Evolutionary conservation across 2,113 vertebrate species (phyloP).

Genomic region (Acrocephalus arundinaceus): DNA sequence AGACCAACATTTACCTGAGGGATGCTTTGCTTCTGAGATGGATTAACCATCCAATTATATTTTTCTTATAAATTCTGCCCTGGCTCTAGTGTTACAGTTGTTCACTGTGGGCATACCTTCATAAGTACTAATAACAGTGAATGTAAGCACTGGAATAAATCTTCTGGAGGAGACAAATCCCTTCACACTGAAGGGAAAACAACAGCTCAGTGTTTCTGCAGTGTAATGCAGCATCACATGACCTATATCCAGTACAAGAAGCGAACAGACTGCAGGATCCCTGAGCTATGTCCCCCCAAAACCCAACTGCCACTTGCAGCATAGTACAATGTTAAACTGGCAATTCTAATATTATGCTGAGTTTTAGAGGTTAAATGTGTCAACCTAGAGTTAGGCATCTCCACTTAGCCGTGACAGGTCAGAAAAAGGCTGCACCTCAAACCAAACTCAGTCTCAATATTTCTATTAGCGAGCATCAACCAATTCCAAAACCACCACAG

Average conservation of each 20-base stretch:
- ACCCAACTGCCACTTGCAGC: background rate
- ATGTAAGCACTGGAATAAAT: background rate
- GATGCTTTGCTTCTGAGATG: background rate
- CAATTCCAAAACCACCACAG: background rate
- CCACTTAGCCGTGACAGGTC: background rate
- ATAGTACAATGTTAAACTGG: background rate
- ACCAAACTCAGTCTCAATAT: background rate
- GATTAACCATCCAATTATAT: background rate
- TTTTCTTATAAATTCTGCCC: background rate
- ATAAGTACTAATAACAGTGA: background rate
- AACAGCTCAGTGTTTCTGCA: background rate
- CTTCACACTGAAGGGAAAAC: background rate
- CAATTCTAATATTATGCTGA: background rate
- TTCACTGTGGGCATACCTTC: background rate
- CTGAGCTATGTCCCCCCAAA: background rate
- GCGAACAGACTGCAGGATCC: background rate
- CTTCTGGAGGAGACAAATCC: background rate
- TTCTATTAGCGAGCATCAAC: background rate
- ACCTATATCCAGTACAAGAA: background rate
- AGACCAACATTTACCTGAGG: background rate
- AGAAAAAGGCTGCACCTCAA: background rate
- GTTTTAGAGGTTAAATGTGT: background rate
- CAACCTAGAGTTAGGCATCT: background rate
- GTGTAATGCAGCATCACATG: fast-evolving
- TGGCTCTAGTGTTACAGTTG: background rate